Evolutionary conservation across 92 coral and sea anemone species (phyloP), one percentile per base, ranked within the genome.

Genomic region (Palythoa grandis): DNA sequence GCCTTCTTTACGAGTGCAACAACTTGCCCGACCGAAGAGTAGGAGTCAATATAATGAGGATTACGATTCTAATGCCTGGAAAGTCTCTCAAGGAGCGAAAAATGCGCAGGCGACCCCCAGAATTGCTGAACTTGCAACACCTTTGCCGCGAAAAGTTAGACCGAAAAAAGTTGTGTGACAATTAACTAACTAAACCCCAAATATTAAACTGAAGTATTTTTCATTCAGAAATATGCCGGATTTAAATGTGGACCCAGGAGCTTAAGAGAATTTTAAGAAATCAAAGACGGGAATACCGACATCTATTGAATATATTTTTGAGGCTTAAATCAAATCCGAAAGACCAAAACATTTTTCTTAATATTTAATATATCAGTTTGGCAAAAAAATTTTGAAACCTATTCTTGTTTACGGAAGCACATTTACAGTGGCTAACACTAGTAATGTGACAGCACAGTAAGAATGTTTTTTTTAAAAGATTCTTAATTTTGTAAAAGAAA

Each of bases 21-120:
- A 96, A 47, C 93, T 96, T 4, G 98, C 98, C 16, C 79, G 98
- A 38, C 98, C 98, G 0, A 96, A 96, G 63, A 96, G 98, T 57
- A 82, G 98, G 40, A 94, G 98, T 72, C 95, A 94, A 17, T 94
- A 91, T 85, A 90, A 86, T 53, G 98, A 96, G 73, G 98, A 94
- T 87, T 93, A 94, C 83, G 93, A 96, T 75, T 86, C 94, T 0
- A 94, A 85, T 88, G 94, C 96, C 17, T 96, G 98, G 93, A 96
- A 89, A 88, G 98, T 96, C 13, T 96, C 98, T 0, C 89, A 90
- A 17, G 98, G 98, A 4, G 98, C 98, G 2, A 96, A 94, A 71
- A 88, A 78, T 39, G 98, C 98, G 0, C 98, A 96, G 66, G 93
- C 98, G 3, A 94, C 98, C 2, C 98, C 98, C 0, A 90, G 98